phyloP scores from a whole-genome alignment of 2,888 invertebrate genomes.

The Phengaris arion region DNA sequence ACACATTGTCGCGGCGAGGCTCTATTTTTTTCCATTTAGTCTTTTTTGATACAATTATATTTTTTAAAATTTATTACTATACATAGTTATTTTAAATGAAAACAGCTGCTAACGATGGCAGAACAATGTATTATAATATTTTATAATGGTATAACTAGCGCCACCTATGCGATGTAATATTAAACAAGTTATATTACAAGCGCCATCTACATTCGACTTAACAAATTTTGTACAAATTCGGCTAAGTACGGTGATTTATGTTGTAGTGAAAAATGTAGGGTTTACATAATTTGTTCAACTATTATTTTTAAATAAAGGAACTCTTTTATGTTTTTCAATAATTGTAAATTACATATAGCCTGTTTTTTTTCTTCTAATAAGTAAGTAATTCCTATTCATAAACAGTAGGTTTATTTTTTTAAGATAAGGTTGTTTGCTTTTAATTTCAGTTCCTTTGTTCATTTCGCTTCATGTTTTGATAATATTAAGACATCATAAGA shows the following conservation, averaged over 20 bases:
- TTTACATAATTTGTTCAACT: background rate
- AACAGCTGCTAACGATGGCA: background rate
- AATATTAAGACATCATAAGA: background rate
- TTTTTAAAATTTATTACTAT: background rate
- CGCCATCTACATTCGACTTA: slow-evolving; percentile 43
- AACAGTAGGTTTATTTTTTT: too few species aligned
- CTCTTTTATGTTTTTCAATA: too few species aligned
- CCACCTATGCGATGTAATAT: slow-evolving; percentile 29
- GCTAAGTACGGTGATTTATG: background rate
- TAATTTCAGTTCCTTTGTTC: background rate
- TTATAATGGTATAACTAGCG: slow-evolving; percentile 4
- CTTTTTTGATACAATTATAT: slow-evolving; percentile 19
- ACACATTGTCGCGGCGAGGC: slow-evolving; percentile 72
- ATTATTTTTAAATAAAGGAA: too few species aligned
- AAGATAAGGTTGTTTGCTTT: background rate
- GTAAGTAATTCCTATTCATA: too few species aligned
- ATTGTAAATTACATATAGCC: too few species aligned
- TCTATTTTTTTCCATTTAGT: slow-evolving; percentile 41
- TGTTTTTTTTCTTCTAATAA: too few species aligned
- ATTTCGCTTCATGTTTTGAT: background rate
- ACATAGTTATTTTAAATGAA: too few species aligned
- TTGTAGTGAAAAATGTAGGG: background rate
- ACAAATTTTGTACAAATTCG: background rate
- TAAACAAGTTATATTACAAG: slow-evolving; percentile 28
- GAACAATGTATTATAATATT: background rate